A percentile compares a stretch with the other conserved stretches of the same genome.
Conservation (phyloP, 2,113 vertebrate species). For the Seriola rivoliana region DNA sequence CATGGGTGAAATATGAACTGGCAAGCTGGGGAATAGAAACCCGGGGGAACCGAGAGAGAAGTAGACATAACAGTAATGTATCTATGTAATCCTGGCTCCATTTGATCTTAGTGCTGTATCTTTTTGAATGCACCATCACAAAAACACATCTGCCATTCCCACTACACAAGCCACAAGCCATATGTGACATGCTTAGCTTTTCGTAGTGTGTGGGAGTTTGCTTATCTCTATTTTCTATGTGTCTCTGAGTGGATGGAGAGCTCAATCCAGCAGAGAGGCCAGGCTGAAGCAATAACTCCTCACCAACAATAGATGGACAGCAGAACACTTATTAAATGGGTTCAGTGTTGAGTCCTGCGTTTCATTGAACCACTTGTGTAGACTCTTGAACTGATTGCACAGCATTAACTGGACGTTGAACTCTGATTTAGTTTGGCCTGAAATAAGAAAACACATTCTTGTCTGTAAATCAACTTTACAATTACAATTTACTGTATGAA, state of each 20-base stretch:
- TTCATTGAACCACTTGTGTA: slow-evolving; percentile 22
- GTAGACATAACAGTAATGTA: neutral
- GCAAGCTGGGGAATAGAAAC: neutral
- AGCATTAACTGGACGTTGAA: slow-evolving; percentile 18
- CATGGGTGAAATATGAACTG: slow-evolving; percentile 30
- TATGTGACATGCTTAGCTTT: slow-evolving; percentile 13
- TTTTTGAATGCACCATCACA: slow-evolving; percentile 49
- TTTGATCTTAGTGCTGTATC: slow-evolving; percentile 44
- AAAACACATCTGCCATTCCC: slow-evolving; percentile 39
- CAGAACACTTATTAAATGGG: neutral
- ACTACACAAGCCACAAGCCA: slow-evolving; percentile 42
- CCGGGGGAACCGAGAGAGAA: neutral
- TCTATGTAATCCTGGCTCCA: slow-evolving; percentile 17
- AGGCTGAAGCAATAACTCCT: slow-evolving; percentile 25
- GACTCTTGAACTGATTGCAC: slow-evolving; percentile 11
- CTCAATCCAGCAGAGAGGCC: slow-evolving; percentile 28
- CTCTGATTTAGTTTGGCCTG: neutral
- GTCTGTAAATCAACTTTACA: neutral
- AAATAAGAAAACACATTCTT: slow-evolving; percentile 10
- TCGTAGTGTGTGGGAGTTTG: slow-evolving; percentile 9
- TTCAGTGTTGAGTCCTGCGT: slow-evolving; percentile 21
- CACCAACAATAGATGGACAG: slow-evolving; percentile 19
- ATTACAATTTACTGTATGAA: neutral
- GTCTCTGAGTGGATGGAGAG: slow-evolving; percentile 29
- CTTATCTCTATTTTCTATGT: slow-evolving; percentile 51